A percentile compares a stretch with the other conserved stretches of the same genome.
Conservation (phyloP, 2,113 vertebrate species). For the Oreamnos americanus region DNA sequence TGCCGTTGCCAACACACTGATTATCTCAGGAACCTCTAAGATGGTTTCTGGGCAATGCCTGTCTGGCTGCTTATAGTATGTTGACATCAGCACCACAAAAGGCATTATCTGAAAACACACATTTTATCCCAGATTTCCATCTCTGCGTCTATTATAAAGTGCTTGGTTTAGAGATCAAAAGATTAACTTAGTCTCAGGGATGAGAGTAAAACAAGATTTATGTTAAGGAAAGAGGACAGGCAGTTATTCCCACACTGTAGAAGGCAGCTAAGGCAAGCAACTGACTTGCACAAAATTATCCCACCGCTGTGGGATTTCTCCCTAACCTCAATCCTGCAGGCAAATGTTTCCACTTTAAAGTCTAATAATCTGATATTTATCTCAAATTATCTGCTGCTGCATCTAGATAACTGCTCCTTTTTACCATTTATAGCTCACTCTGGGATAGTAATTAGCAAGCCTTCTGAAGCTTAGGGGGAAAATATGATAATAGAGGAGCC, state of each 20-base stretch:
- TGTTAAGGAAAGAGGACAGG: not conserved
- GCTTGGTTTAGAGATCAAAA: not conserved
- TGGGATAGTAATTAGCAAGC: not conserved
- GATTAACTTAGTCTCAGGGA: not conserved
- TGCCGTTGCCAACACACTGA: not conserved
- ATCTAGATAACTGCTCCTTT: slow-evolving; percentile 1
- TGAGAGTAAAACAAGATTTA: slow-evolving; percentile 19
- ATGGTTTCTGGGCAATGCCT: not conserved
- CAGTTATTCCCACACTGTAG: not conserved
- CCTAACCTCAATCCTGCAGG: not conserved
- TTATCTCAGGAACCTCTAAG: not conserved
- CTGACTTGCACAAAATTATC: not conserved
- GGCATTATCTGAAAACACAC: not conserved
- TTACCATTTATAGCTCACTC: not conserved
- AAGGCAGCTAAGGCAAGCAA: not conserved
- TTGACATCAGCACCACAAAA: not conserved
- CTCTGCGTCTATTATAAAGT: not conserved
- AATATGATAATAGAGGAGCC: not conserved
- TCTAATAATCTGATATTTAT: not conserved
- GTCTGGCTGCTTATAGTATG: not conserved
- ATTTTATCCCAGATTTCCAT: not conserved
- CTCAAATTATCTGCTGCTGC: not conserved
- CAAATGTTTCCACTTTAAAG: not conserved
- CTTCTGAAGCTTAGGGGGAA: not conserved
- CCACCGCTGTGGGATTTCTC: not conserved